Percentiles rank a stretch among this genome's conserved stretches.
phyloP scores from a whole-genome alignment of 2,797 vertebrate genomes.

The Oophaga sylvatica region DNA sequence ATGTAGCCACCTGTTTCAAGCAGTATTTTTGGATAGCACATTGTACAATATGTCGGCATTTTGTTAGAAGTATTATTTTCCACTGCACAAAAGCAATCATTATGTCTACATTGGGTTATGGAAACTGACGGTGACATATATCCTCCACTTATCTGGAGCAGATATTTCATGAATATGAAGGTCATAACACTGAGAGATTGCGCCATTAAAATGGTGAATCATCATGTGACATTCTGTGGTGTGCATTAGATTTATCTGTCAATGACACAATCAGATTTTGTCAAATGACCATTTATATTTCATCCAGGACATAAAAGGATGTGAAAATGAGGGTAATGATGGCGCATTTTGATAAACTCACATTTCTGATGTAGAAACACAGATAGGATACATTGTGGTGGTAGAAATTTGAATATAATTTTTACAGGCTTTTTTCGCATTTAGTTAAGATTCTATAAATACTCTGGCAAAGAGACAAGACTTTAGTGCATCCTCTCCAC shows the following conservation, averaged over 20 bases:
- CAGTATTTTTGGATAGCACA: slow-evolving; percentile 19
- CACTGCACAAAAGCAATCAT: not conserved
- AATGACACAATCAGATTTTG: not conserved
- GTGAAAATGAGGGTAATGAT: slow-evolving; percentile 21
- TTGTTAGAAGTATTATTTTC: not conserved
- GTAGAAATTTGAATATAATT: not conserved
- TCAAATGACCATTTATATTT: slow-evolving; percentile 26
- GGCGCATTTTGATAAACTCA: not conserved
- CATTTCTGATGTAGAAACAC: not conserved
- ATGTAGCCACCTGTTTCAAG: slow-evolving; percentile 11
- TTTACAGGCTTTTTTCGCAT: not conserved
- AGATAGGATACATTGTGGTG: not conserved
- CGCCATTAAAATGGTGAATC: slow-evolving; percentile 23
- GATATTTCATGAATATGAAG: slow-evolving; percentile 23
- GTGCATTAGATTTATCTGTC: slow-evolving; percentile 19
- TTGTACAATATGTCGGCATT: not conserved
- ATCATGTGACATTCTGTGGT: slow-evolving; percentile 20
- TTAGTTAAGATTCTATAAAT: not conserved
- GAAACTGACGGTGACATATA: not conserved
- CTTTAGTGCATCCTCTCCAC: not conserved
- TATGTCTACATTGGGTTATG: not conserved
- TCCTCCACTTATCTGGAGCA: slow-evolving; percentile 25
- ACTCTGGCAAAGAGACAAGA: not conserved
- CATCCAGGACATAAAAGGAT: slow-evolving; percentile 27
- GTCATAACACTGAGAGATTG: slow-evolving; percentile 20